Evolutionary conservation across 2,113 vertebrate genomes (phyloP).

Genomic region (Oreochromis tanganicae): DNA sequence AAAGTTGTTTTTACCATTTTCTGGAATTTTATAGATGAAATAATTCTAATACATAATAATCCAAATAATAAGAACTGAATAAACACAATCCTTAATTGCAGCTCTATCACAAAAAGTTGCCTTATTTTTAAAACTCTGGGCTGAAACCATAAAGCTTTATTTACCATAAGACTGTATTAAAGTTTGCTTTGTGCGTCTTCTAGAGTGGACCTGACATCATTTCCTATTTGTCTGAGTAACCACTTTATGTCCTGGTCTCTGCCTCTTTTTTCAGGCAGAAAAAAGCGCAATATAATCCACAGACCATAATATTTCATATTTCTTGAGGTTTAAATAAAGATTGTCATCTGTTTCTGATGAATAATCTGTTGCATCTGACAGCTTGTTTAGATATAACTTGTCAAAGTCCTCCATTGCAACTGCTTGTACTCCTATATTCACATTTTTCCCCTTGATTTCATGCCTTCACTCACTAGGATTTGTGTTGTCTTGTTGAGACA

Average conservation of each 20-base stretch:
- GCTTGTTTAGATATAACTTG: background rate
- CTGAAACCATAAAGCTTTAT: background rate
- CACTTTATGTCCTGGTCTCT: background rate
- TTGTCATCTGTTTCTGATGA: background rate
- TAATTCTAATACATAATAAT: background rate
- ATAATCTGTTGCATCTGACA: background rate
- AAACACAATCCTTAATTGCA: background rate
- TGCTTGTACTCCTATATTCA: background rate
- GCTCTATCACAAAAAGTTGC: background rate
- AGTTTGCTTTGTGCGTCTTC: background rate
- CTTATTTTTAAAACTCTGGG: background rate
- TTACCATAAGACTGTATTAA: background rate
- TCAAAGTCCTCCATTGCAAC: background rate
- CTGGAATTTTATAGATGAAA: background rate
- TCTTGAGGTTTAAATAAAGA: background rate
- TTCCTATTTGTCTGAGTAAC: background rate
- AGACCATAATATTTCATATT: background rate
- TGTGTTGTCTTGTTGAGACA: background rate
- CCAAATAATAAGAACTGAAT: background rate
- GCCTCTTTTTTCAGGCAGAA: too few relatives aligned
- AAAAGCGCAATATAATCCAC: background rate
- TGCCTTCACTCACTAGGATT: background rate
- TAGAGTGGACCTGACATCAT: background rate
- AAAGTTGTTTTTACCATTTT: background rate
- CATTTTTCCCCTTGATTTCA: accelerated